Conservation (phyloP, 2,797 vertebrate genomes). For the Ctenopoma multispine region DNA sequence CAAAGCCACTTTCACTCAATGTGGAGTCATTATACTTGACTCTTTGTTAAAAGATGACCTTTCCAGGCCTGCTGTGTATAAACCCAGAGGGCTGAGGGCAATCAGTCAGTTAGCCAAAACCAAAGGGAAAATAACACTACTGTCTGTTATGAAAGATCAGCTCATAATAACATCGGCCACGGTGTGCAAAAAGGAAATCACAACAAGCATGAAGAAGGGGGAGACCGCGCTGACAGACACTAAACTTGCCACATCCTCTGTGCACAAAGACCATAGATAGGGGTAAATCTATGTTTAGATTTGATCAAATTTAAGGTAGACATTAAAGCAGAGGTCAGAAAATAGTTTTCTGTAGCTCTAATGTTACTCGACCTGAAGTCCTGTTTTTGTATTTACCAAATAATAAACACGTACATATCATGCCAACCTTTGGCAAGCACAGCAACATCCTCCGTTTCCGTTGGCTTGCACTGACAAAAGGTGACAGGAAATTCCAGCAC, state of each 20-base stretch:
- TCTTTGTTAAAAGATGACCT: slow-evolving; percentile 79
- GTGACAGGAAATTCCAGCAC: slow-evolving; percentile 83
- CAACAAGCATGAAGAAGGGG: slow-evolving; percentile 57
- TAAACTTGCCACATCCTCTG: slow-evolving; percentile 74
- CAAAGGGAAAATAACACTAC: slow-evolving; percentile 50
- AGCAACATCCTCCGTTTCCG: slow-evolving; percentile 63
- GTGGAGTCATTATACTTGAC: slow-evolving; percentile 79
- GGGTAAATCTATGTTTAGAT: slow-evolving; percentile 42
- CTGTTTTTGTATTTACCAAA: slow-evolving; percentile 15
- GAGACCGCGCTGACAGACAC: slow-evolving; percentile 62
- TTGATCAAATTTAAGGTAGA: neutral
- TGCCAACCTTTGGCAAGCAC: slow-evolving; percentile 38
- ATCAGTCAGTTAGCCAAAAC: slow-evolving; percentile 46
- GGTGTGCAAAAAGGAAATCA: slow-evolving; percentile 62
- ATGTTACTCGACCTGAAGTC: neutral
- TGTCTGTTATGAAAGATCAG: slow-evolving; percentile 58
- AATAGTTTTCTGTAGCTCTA: neutral
- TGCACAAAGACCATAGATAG: slow-evolving; percentile 27
- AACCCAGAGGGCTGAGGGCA: slow-evolving; percentile 57
- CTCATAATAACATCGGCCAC: slow-evolving; percentile 53
- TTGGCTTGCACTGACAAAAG: slow-evolving; percentile 68
- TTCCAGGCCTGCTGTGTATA: slow-evolving; percentile 58
- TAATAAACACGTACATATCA: slow-evolving; percentile 26
- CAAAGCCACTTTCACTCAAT: slow-evolving; percentile 76
- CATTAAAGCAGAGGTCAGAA: neutral